Evolutionary conservation across 2,797 vertebrate genomes (phyloP), one percentile per base, ranked within the genome.

Genomic region (Gymnoscopelus braueri): DNA sequence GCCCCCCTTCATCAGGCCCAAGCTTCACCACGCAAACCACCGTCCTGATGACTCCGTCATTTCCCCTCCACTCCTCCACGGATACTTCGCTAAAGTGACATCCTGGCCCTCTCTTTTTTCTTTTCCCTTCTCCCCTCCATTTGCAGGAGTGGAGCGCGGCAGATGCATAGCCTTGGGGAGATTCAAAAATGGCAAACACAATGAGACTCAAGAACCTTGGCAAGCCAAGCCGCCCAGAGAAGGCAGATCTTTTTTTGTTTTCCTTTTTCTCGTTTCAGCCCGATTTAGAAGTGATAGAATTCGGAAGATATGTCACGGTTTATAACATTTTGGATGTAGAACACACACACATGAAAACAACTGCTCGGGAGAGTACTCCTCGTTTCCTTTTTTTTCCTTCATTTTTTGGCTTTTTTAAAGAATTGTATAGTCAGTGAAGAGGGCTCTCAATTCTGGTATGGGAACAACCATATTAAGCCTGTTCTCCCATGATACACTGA

Each of bases 61-160:
- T 80, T 82, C 69, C 84, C 74, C 82, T 80, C 67, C 67, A 85
- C 82, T 87, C 73, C 78, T 13, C 64, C 9, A 32, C 24, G 60
- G 81, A 83, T 71, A 26, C 76, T 91, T 92, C 90, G 88, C 84
- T 81, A 83, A 90, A 91, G 88, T 93, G 90, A 93, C 91, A 89
- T 87, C 80, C 81, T 74, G 80, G 12, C 39, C 9, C 39, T 44
- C 39, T 44, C 39, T 3, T 44, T 44, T 12, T 8, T 44, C 8
- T 6, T 10, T 5, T 48, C 50, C 44, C 82, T 75, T 80, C 74
- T 81, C 52, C 78, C 44, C 52, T 59, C 74, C 84, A 72, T 83
- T 88, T 79, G 79, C 77, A 78, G 75, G 55, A 19, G 65, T 75
- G 83, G 72, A 80, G 82, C 84, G 73, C 81, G 87, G 87, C 92